phyloP scores from a whole-genome alignment of 2,113 vertebrate genomes.

The Xiphias gladius region DNA sequence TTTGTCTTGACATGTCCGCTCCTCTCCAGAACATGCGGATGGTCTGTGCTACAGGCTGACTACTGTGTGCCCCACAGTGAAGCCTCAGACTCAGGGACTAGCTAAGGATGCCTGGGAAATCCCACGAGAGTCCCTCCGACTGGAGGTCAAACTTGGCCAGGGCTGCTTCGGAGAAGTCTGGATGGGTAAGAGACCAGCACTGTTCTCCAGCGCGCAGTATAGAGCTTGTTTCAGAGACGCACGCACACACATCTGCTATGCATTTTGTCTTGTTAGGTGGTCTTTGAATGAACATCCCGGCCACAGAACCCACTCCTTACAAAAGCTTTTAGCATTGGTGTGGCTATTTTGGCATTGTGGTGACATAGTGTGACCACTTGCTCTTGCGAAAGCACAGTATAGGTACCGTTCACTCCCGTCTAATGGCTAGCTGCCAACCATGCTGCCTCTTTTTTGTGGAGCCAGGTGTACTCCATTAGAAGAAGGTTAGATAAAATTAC shows the following conservation, averaged over 20 bases:
- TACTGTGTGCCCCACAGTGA: slow-evolving; percentile 96
- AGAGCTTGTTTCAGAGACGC: neutral
- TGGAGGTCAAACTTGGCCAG: slow-evolving; percentile 97
- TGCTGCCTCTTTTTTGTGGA: neutral
- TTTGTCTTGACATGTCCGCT: neutral
- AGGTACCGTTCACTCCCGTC: neutral
- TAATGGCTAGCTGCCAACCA: neutral
- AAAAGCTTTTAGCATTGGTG: neutral
- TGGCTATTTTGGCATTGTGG: neutral
- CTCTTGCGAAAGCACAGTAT: neutral
- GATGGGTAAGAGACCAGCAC: slow-evolving; percentile 91
- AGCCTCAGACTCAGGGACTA: slow-evolving; percentile 98
- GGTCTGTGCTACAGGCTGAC: slow-evolving; percentile 97
- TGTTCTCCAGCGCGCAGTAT: neutral
- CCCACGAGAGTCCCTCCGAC: slow-evolving; percentile 94
- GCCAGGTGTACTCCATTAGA: neutral
- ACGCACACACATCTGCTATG: neutral
- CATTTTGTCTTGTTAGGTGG: too few relatives aligned
- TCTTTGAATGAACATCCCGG: neutral
- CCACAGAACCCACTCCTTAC: neutral
- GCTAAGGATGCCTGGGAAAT: slow-evolving; percentile 99
- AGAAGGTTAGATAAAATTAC: neutral
- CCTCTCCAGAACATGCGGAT: slow-evolving; percentile 91
- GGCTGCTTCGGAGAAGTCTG: slow-evolving; percentile 99
- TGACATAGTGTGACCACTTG: neutral